Base-by-base conservation (phyloP, 2,113 vertebrate genomes). In the Genyomyrus donnyi region DNA sequence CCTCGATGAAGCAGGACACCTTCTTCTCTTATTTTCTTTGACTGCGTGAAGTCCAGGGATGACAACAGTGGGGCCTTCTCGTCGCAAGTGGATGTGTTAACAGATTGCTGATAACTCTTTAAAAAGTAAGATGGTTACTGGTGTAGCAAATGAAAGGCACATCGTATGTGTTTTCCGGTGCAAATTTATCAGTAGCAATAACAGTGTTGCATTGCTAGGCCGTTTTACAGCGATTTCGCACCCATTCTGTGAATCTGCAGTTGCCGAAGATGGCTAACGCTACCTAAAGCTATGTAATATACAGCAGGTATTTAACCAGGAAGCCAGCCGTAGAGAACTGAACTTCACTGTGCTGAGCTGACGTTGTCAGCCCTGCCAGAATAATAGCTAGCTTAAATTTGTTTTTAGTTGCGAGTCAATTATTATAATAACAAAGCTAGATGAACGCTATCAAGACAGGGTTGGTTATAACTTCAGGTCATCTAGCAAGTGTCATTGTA, bases 21-120 rank as follows among this genome's bases (percentile, higher is more conserved):
- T 31, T 58, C 85, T 90, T 50, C 27, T 74, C 46, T 74, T 49
- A n/a, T 87, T 90, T 90, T 74, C 85, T 46, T 52, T 74, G 52
- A 17, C 58, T 9, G 49, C 1, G 56, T 42, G 56, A 70, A 58
- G 62, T 87, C 49, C 89, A 90, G 84, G 50, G 46, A 90, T 90
- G 89, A 87, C 89, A 90, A 87, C 85, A 87, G 80, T 31, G 85
- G 21, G 89, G 89, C 89, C 89, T 74, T 48, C 85, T 50, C n/a
- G 5, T 85, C 80, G 53, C 77, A 27, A 77, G 80, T 85, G 89
- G 52, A 85, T 85, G 77, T 58, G 52, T 58, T 46, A 45, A 66
- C 52, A 17, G 89, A 89, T 53, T 53, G 48, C 85, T 19, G 1
- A 21, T 46, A 35, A 80, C 27, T 56, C 53, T 52, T 45, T 56